Conservation (phyloP, 2,113 vertebrate species). For the Stercorarius parasiticus region DNA sequence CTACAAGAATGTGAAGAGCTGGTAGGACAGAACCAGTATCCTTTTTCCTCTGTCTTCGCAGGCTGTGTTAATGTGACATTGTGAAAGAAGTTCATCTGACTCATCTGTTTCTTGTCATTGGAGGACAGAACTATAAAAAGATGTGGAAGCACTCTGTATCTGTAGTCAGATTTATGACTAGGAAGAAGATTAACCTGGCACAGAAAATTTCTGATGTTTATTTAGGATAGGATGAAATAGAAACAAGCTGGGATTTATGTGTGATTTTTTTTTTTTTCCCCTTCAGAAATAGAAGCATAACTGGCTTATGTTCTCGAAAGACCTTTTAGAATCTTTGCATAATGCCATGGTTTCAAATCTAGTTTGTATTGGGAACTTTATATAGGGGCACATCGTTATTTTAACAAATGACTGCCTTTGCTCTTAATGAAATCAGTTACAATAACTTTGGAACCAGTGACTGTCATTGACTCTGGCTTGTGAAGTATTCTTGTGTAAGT, state of each 20-base stretch:
- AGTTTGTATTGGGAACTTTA: neutral
- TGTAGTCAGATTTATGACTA: constrained; percentile 26
- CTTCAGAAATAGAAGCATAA: neutral
- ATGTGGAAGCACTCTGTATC: neutral
- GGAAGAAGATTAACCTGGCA: constrained; percentile 5
- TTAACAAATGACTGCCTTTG: neutral
- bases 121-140: constrained; percentile 61
- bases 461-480: neutral
- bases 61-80: neutral
- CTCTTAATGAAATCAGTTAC: neutral
- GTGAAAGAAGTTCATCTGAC: constrained; percentile 48
- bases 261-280: neutral
- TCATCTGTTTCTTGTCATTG: constrained; percentile 61
- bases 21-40: constrained; percentile 22
- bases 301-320: neutral
- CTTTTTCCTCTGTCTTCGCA: constrained; percentile 43
- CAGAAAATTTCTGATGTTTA: constrained; percentile 18
- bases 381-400: neutral
- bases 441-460: neutral
- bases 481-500: fast-evolving
- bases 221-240: constrained; percentile 5
- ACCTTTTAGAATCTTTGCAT: neutral
- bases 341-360: neutral
- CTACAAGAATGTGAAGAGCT: constrained; percentile 36
- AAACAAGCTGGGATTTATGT: neutral